A percentile compares a stretch with the other conserved stretches of the same genome.
Conservation (phyloP, 2,113 vertebrate genomes). For the Eptesicus fuscus region DNA sequence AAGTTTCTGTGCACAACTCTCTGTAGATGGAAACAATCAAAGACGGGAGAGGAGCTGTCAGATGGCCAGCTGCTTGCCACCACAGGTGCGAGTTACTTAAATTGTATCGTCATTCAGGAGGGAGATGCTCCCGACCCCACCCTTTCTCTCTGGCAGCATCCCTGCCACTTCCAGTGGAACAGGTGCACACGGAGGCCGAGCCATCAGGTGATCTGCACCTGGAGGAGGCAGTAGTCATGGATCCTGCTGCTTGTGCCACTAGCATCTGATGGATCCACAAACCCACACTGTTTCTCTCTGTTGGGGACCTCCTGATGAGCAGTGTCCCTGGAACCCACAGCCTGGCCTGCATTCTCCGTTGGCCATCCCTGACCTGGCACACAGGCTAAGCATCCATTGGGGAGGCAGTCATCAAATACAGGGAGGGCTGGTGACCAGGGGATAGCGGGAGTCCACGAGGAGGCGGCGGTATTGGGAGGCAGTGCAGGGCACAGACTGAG, state of each 20-base stretch:
- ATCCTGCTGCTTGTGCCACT: neutral
- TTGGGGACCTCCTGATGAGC: neutral
- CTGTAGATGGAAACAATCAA: slow-evolving; percentile 50
- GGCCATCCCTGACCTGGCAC: neutral
- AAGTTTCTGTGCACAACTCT: slow-evolving; percentile 8
- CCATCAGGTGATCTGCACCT: neutral
- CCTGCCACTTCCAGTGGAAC: neutral
- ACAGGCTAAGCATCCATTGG: fast-evolving
- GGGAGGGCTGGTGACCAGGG: neutral
- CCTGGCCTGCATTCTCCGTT: neutral
- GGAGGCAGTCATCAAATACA: neutral
- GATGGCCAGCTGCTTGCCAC: slow-evolving; percentile 18
- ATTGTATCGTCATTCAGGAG: neutral
- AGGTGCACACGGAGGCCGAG: neutral
- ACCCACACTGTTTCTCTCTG: neutral
- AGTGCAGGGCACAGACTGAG: neutral
- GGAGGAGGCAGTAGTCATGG: neutral
- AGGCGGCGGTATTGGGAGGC: neutral
- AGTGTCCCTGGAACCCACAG: neutral
- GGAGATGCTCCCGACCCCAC: neutral
- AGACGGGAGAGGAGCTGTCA: neutral
- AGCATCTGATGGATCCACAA: fast-evolving
- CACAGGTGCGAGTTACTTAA: slow-evolving; percentile 28
- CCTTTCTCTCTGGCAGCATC: neutral
- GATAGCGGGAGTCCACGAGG: neutral